phyloP scores from a whole-genome alignment of 2,113 vertebrate genomes.

The Hepsetus odoe region DNA sequence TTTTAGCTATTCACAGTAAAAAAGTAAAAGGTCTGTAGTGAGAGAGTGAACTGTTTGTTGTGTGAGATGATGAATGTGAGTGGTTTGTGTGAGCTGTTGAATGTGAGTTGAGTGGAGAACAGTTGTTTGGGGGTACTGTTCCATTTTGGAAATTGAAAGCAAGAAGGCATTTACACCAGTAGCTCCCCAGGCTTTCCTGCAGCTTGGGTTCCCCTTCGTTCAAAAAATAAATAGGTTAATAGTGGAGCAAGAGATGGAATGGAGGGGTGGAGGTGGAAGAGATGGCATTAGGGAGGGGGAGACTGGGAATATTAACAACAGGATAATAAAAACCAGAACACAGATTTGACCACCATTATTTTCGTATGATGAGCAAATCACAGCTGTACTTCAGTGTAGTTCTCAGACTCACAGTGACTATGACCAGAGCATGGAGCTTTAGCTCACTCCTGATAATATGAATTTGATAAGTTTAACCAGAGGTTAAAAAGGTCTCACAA shows the following conservation, averaged over 20 bases:
- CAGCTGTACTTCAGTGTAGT: slow-evolving; percentile 41
- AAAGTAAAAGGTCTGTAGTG: slow-evolving; percentile 58
- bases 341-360: slow-evolving; percentile 45
- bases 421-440: too few relatives aligned
- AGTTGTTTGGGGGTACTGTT: slow-evolving; percentile 63
- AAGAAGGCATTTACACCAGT: slow-evolving; percentile 59
- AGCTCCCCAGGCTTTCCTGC: slow-evolving; percentile 52
- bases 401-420: slow-evolving; percentile 16
- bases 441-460: too few relatives aligned
- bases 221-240: slow-evolving; percentile 67
- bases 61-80: slow-evolving; percentile 42
- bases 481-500: slow-evolving; percentile 12
- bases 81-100: slow-evolving; percentile 49
- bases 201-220: slow-evolving; percentile 63
- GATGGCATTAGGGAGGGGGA: slow-evolving; percentile 34
- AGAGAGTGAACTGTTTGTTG: slow-evolving; percentile 48
- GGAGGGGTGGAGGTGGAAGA: slow-evolving; percentile 37
- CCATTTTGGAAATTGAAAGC: slow-evolving; percentile 54
- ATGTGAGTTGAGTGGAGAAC: slow-evolving; percentile 49
- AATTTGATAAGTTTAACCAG: neutral
- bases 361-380: slow-evolving; percentile 43
- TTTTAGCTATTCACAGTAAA: slow-evolving; percentile 50
- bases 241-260: slow-evolving; percentile 43
- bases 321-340: slow-evolving; percentile 62
- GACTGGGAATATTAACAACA: slow-evolving; percentile 57